A percentile compares a stretch with the other conserved stretches of the same genome.
Conservation (phyloP, 2,797 vertebrate species). For the Hypotaenidia philippensis region DNA sequence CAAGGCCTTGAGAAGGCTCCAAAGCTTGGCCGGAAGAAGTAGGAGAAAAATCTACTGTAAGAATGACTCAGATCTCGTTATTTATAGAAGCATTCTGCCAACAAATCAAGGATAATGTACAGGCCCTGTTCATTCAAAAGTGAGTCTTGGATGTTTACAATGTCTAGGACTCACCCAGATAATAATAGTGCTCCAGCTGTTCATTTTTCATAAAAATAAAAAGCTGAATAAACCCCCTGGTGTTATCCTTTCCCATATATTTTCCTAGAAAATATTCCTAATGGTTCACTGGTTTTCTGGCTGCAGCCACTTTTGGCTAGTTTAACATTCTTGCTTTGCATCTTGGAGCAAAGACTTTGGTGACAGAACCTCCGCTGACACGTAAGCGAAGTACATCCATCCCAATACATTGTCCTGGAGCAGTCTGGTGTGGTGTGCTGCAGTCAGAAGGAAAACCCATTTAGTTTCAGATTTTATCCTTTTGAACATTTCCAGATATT, state of each 20-base stretch:
- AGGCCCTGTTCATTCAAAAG: neutral
- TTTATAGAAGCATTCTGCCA: neutral
- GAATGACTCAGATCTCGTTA: neutral
- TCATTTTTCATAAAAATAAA: conserved; percentile 61
- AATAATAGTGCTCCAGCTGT: neutral
- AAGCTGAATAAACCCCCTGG: neutral
- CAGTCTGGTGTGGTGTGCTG: neutral
- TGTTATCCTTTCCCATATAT: rapidly evolving
- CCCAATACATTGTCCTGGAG: neutral
- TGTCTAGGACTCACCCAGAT: neutral
- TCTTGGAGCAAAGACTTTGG: neutral
- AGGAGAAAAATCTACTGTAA: neutral
- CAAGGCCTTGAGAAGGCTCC: conserved; percentile 91
- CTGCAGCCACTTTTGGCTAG: neutral
- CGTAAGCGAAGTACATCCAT: neutral
- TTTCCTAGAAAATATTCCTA: neutral
- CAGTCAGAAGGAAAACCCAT: neutral
- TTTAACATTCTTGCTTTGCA: neutral
- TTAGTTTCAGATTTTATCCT: neutral
- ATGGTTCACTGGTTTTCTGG: neutral
- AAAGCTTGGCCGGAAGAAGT: conserved; percentile 91
- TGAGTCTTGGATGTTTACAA: neutral
- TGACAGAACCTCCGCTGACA: neutral
- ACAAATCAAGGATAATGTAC: neutral
- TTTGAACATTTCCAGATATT: neutral